Evolutionary conservation across 1,140 invertebrate species (phyloP).

Genomic region (Myzus persicae): DNA sequence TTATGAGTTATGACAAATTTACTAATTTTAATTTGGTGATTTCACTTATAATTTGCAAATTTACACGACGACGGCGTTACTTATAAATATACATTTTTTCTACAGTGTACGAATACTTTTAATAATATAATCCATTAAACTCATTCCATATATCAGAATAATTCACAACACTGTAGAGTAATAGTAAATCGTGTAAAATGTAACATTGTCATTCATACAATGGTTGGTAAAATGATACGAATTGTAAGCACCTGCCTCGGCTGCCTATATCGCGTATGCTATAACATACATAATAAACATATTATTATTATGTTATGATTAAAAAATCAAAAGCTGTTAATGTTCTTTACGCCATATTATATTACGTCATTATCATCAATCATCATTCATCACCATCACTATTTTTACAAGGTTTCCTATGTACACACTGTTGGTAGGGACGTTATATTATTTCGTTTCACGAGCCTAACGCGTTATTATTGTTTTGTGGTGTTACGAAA

Average conservation of each 20-base stretch:
- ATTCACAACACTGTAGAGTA: background rate
- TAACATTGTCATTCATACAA: background rate
- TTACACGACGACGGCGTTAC: background rate
- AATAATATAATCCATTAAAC: too few relatives aligned
- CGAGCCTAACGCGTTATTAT: background rate
- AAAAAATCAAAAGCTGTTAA: background rate
- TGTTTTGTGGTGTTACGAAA: background rate
- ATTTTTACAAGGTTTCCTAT: background rate
- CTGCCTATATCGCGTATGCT: background rate
- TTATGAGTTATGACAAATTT: background rate
- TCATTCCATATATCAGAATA: too few relatives aligned
- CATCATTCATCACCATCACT: background rate
- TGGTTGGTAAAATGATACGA: background rate
- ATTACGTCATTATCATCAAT: background rate
- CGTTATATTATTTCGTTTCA: background rate
- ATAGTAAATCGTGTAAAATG: too few relatives aligned
- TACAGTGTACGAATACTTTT: background rate
- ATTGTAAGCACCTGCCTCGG: background rate
- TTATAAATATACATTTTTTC: background rate
- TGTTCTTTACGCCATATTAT: background rate
- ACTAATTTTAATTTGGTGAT: background rate
- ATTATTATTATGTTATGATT: background rate
- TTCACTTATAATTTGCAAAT: background rate
- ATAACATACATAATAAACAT: background rate
- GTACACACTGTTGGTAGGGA: background rate